phyloP scores from a whole-genome alignment of 2,113 vertebrate species.

The Vicugna pacos region DNA sequence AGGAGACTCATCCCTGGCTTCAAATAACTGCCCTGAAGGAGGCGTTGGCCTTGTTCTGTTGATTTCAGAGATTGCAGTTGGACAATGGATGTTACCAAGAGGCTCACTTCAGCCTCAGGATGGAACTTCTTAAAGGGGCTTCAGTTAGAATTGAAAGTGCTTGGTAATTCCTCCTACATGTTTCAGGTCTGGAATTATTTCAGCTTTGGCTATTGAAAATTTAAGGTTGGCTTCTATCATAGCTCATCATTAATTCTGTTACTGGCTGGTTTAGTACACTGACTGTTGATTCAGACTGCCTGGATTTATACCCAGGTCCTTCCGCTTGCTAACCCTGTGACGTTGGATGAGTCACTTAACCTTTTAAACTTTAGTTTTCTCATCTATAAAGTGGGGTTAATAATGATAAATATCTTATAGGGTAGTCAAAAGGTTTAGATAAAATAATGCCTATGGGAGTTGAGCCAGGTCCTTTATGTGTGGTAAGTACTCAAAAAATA shows the following conservation, averaged over 20 bases:
- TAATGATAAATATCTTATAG: not conserved
- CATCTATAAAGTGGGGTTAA: not conserved
- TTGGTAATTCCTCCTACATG: not conserved
- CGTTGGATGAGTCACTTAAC: not conserved
- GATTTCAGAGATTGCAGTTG: not conserved
- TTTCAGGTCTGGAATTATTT: not conserved
- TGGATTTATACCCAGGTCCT: not conserved
- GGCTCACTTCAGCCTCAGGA: not conserved
- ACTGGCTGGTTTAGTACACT: not conserved
- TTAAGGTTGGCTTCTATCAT: not conserved
- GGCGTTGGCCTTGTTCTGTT: not conserved
- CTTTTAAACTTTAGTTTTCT: not conserved
- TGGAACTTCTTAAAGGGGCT: not conserved
- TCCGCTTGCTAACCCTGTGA: not conserved
- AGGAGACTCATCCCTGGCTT: not conserved
- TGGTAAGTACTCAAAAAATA: constrained; percentile 1
- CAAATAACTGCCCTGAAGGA: not conserved
- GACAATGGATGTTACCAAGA: not conserved
- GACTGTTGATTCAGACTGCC: not conserved
- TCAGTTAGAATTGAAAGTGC: not conserved
- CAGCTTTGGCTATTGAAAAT: not conserved
- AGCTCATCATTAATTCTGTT: not conserved
- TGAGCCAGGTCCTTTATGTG: not conserved
- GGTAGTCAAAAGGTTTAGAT: not conserved
- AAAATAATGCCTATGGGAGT: not conserved